Conservation (phyloP, 2,888 invertebrate genomes). For the Acronicta alni region DNA sequence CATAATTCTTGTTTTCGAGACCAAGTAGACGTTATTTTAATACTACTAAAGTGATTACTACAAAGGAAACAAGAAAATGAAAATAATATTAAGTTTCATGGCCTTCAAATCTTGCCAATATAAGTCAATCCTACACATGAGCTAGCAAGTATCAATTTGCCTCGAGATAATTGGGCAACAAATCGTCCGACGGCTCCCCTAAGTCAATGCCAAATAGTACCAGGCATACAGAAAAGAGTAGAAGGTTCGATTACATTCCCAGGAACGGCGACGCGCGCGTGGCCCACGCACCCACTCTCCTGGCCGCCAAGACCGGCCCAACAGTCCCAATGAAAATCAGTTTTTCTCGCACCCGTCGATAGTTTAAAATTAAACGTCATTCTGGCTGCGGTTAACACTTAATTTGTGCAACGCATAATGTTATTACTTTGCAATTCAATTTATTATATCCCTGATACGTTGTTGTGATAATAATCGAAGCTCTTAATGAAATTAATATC, state of each 20-base stretch:
- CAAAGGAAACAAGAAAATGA: neutral
- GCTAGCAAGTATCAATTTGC: conserved; percentile 22
- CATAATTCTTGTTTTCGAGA: conserved; percentile 13
- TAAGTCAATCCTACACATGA: conserved; percentile 2
- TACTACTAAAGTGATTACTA: conserved; percentile 8
- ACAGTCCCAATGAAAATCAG: conserved; percentile 78
- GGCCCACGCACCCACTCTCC: conserved; percentile 66
- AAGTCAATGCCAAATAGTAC: conserved; percentile 89
- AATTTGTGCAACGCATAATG: conserved; percentile 84
- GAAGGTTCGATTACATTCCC: conserved; percentile 71
- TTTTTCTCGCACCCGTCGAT: conserved; percentile 83
- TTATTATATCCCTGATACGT: conserved; percentile 81
- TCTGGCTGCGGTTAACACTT: conserved; percentile 85
- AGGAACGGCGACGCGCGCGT: conserved; percentile 53
- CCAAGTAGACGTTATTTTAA: conserved; percentile 1
- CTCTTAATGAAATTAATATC: conserved; percentile 86
- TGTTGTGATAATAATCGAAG: conserved; percentile 80
- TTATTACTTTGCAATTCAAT: conserved; percentile 86
- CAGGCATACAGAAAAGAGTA: conserved; percentile 72
- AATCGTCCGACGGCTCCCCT: conserved; percentile 74
- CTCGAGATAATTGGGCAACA: conserved; percentile 62
- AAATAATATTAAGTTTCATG: neutral
- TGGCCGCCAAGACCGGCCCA: conserved; percentile 55
- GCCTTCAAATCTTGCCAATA: neutral
- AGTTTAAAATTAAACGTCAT: conserved; percentile 88